Conservation (phyloP, 2,113 vertebrate species). For the Podilymbus podiceps region DNA sequence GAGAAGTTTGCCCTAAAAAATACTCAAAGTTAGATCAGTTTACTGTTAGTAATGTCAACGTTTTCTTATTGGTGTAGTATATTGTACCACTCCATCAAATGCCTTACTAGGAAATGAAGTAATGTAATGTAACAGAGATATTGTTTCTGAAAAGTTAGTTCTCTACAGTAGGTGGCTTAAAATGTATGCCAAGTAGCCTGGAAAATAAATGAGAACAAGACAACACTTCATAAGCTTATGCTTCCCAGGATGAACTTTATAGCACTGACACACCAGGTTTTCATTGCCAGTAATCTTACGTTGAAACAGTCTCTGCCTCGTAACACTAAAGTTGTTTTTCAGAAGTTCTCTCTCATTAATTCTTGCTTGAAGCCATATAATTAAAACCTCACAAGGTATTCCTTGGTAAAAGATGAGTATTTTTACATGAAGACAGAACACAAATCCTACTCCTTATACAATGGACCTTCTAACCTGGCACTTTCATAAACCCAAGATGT, state of each 20-base stretch:
- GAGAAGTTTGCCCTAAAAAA: background rate
- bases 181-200: background rate
- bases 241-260: background rate
- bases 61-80: background rate
- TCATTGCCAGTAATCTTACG: background rate
- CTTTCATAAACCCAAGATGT: background rate
- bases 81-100: background rate
- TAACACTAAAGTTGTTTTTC: background rate
- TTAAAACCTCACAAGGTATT: background rate
- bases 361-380: conserved; percentile 13
- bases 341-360: conserved; percentile 34
- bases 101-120: background rate
- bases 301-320: background rate
- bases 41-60: background rate
- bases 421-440: background rate
- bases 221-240: background rate
- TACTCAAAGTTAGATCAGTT: background rate
- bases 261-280: background rate
- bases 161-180: background rate
- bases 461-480: conserved; percentile 23
- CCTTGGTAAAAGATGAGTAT: background rate
- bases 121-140: background rate
- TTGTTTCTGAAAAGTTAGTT: background rate
- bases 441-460: background rate
- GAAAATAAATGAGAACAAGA: background rate